Conservation (phyloP, 2,888 invertebrate species). For the Drosophila kuntzei region DNA sequence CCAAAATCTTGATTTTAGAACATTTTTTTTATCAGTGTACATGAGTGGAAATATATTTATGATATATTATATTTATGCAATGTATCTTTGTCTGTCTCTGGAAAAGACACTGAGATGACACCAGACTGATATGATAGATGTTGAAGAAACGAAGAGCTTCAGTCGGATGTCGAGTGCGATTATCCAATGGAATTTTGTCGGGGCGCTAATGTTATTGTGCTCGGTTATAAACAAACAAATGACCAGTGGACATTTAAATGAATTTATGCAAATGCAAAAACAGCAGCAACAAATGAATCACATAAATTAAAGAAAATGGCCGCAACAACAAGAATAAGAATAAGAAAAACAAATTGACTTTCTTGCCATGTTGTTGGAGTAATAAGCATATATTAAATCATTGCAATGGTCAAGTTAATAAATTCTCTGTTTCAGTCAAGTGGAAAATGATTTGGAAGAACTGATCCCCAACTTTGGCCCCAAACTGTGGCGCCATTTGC, state of each 20-base stretch:
- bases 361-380: constrained; percentile 28
- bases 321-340: constrained; percentile 13
- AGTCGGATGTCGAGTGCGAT: not conserved
- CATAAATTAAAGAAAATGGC: constrained; percentile 70
- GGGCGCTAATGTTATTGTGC: constrained; percentile 31
- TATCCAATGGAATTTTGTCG: constrained; percentile 17
- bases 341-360: constrained; percentile 33
- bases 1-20: too few species aligned
- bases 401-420: constrained; percentile 32
- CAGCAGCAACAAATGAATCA: constrained; percentile 67
- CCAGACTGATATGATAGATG: constrained; percentile 7
- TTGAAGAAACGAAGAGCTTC: not conserved
- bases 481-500: constrained; percentile 25
- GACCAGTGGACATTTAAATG: constrained; percentile 53
- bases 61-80: constrained; percentile 1
- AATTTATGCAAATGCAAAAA: constrained; percentile 36
- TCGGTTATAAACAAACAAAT: constrained; percentile 45
- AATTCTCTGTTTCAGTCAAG: constrained; percentile 52
- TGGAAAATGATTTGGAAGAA: constrained; percentile 65
- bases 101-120: constrained; percentile 3
- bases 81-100: not conserved
- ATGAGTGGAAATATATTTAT: too few species aligned
- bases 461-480: constrained; percentile 29
- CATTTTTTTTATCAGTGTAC: too few species aligned
- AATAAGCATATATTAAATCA: constrained; percentile 38